phyloP scores from a whole-genome alignment of 1,140 invertebrate genomes.

The Mesaphorura yosii region DNA sequence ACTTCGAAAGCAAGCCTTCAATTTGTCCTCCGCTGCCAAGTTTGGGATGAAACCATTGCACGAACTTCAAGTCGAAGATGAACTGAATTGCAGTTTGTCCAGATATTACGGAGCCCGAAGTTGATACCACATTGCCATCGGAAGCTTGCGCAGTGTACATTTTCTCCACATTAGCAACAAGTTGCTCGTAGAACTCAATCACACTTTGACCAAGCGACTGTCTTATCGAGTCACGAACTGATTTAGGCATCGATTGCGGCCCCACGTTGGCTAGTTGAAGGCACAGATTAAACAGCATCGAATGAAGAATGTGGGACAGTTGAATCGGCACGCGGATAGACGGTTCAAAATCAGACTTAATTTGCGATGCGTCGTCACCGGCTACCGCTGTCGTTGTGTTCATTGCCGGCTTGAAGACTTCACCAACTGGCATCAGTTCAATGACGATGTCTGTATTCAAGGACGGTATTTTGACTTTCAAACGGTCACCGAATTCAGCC shows the following conservation, averaged over 20 bases:
- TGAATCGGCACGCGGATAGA: constrained; percentile 27
- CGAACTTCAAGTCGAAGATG: constrained; percentile 28
- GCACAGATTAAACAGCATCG: constrained; percentile 20
- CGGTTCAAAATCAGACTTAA: constrained; percentile 15
- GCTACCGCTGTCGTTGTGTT: too few relatives aligned
- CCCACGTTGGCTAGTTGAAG: constrained; percentile 19
- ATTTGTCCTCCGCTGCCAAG: constrained; percentile 4
- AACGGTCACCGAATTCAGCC: constrained; percentile 9
- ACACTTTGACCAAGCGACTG: constrained; percentile 16
- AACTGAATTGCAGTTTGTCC: constrained; percentile 26
- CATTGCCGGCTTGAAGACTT: constrained; percentile 7
- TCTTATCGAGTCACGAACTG: constrained; percentile 22
- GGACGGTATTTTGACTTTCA: constrained; percentile 10
- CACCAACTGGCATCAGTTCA: constrained; percentile 15
- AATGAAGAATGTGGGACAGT: constrained; percentile 22
- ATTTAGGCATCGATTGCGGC: constrained; percentile 28
- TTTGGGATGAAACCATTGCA: constrained; percentile 29
- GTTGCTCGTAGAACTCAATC: constrained; percentile 7
- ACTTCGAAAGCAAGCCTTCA: constrained; percentile 8
- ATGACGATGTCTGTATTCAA: background rate
- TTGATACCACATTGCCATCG: background rate
- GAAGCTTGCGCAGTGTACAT: too few relatives aligned
- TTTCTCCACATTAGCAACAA: background rate
- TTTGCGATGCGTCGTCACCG: too few relatives aligned
- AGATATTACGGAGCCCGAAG: too few relatives aligned